Base-by-base conservation (phyloP, 2,797 vertebrate species). In the Huso huso region DNA sequence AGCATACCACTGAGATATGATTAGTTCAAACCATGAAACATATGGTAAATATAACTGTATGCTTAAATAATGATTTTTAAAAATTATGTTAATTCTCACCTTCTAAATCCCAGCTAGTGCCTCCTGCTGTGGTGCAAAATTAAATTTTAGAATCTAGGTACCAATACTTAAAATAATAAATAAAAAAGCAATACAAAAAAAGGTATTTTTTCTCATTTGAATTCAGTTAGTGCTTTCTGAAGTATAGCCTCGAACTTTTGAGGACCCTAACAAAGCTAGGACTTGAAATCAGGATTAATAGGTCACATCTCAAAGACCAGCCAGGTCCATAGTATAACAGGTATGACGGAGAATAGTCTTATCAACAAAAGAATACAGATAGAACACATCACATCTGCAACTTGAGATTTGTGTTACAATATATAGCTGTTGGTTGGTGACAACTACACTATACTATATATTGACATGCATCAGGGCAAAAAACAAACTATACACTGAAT, bases 71-170 rank as follows among this genome's bases (percentile, higher is more conserved):
- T 89, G 86, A 80, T 78, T 78, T 79, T 78, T 79, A 73, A 69
- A 37, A 78, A 86, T 83, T 77, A 77, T 82, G 68, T 75, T 69
- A 74, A 70, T 68, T 78, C 90, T 92, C 89, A 91, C 89, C 90
- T 91, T 92, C 88, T 85, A 89, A 87, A 87, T 88, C 90, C 89
- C 90, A 92, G 87, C 87, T 90, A 85, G 88, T 83, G 86, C 86
- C 85, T 88, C 89, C 89, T 84, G 89, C 89, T 90, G 85, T 82
- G 86, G 78, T 87, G 83, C 82, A 90, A 88, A 90, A 81, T 89
- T 86, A 79, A 81, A 77, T 74, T 89, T 86, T 69, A 87, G 81
- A 71, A 11, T 66, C 73, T 75, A 37, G 23, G 23, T 37, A 37
- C 23, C 23, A 37, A 0, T 37, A 37, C 23, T 37, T 37, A 37